Percentiles rank a stretch among this genome's conserved stretches.
Conservation (phyloP, 1,140 invertebrate genomes). For the Euborellia annulipes region DNA sequence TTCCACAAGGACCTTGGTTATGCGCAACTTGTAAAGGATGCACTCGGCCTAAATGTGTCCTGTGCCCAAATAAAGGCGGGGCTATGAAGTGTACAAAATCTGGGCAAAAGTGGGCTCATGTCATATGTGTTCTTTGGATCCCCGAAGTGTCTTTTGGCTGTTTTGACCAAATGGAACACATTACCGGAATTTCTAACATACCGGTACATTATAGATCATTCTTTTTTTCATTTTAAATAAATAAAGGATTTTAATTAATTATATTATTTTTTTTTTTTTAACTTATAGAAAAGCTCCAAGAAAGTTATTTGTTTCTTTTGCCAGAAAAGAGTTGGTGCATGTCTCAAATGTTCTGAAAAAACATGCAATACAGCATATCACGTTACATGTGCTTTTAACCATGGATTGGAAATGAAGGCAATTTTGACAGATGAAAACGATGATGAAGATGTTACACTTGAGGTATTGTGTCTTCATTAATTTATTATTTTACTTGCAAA, state of each 20-base stretch:
- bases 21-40: too few relatives aligned
- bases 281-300: slow-evolving; percentile 75
- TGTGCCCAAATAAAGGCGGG: too few relatives aligned
- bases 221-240: too few relatives aligned
- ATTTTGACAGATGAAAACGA: slow-evolving; percentile 90
- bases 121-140: slow-evolving; percentile 52
- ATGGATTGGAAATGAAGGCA: slow-evolving; percentile 92
- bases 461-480: too few relatives aligned
- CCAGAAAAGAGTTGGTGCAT: slow-evolving; percentile 85
- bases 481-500: too few relatives aligned
- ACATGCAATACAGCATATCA: slow-evolving; percentile 97
- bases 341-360: slow-evolving; percentile 96
- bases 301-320: slow-evolving; percentile 86
- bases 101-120: slow-evolving; percentile 43
- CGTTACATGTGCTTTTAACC: slow-evolving; percentile 94
- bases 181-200: slow-evolving; percentile 43
- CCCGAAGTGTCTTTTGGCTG: slow-evolving; percentile 46
- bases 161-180: slow-evolving; percentile 46
- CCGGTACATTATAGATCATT: slow-evolving; percentile 30
- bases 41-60: too few relatives aligned
- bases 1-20: too few relatives aligned
- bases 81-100: slow-evolving; percentile 43
- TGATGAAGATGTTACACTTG: slow-evolving; percentile 84
- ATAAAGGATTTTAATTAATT: too few relatives aligned
- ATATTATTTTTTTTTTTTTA: too few relatives aligned